phyloP scores from a whole-genome alignment of 2,113 vertebrate species.

The Zosterops borbonicus region DNA sequence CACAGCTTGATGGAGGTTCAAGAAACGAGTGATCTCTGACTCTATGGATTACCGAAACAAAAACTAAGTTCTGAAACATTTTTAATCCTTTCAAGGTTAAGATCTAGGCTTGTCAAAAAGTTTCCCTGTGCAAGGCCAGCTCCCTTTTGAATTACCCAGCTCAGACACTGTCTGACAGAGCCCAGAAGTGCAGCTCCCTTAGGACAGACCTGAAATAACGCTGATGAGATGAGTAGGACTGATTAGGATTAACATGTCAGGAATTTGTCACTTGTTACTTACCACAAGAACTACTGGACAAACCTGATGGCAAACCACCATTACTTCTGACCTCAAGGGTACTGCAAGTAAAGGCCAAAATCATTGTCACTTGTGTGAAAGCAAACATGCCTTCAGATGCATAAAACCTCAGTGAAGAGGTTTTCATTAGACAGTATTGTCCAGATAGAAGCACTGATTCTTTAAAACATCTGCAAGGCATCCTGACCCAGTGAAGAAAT shows the following conservation, averaged over 20 bases:
- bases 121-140: neutral
- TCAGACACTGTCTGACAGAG: neutral
- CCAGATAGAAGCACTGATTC: neutral
- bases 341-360: neutral
- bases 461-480: neutral
- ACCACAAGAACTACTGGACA: neutral
- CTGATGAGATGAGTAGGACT: neutral
- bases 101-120: neutral
- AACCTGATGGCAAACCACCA: neutral
- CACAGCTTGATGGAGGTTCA: neutral
- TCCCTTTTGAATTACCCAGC: neutral
- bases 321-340: neutral
- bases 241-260: rapidly evolving
- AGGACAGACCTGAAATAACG: rapidly evolving
- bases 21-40: neutral
- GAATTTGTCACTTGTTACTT: neutral
- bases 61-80: neutral
- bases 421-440: neutral
- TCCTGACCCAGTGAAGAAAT: neutral
- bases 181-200: neutral
- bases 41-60: neutral
- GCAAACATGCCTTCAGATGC: neutral
- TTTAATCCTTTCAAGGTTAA: neutral
- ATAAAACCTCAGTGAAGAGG: neutral
- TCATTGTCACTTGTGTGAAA: neutral